Evolutionary conservation across 2,113 vertebrate species (phyloP).

Genomic region (Emberiza fucata): DNA sequence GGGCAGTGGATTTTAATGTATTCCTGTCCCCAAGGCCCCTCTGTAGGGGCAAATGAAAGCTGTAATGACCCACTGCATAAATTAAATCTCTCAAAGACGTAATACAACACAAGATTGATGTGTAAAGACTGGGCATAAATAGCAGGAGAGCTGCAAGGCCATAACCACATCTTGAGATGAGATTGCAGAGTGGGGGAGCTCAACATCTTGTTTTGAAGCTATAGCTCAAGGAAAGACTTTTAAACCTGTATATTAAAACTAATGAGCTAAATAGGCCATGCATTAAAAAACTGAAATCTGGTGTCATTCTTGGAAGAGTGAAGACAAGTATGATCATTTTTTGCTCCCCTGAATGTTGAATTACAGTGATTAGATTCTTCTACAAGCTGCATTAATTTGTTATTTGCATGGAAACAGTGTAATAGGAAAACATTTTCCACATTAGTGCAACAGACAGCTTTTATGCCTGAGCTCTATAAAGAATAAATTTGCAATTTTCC

Average conservation of each 20-base stretch:
- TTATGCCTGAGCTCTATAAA: constrained; percentile 41
- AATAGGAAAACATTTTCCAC: constrained; percentile 64
- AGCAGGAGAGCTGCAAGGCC: background rate
- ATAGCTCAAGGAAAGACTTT: constrained; percentile 20
- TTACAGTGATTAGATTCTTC: constrained; percentile 60
- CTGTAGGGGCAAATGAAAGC: background rate
- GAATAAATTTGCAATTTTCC: constrained; percentile 60
- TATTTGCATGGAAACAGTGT: constrained; percentile 54
- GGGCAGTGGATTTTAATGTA: background rate
- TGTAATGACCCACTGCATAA: constrained; percentile 13
- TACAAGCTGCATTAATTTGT: constrained; percentile 64
- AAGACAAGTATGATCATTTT: constrained; percentile 53
- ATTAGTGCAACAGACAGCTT: constrained; percentile 57
- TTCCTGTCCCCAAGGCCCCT: background rate
- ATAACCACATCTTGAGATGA: background rate
- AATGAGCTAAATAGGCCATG: constrained; percentile 46
- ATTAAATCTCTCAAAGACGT: background rate
- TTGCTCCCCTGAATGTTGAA: constrained; percentile 66
- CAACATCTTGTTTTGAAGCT: constrained; percentile 1
- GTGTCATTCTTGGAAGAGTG: constrained; percentile 50
- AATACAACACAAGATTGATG: background rate
- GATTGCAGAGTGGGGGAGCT: background rate
- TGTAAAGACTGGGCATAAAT: background rate
- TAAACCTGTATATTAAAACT: constrained; percentile 48
- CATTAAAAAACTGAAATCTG: constrained; percentile 51